These are phyloP conservation scores for Condylostylus longicornis DNA, from an alignment of 1,140 invertebrate species.

Conservation along the genomic window DNA sequence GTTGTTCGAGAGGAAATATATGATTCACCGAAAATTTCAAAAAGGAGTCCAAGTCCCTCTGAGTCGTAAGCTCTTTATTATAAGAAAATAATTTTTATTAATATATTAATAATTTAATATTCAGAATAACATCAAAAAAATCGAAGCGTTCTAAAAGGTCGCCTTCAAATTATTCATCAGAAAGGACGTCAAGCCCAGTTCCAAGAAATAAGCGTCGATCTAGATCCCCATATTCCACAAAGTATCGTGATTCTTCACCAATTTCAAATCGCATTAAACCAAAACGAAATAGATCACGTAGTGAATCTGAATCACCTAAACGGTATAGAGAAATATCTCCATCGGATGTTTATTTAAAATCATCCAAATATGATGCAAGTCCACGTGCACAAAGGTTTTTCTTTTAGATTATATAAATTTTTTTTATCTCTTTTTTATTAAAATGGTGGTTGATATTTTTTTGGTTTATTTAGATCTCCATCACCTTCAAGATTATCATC, in stretches of 20 bases:
- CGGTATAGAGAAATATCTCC: conserved; percentile 15
- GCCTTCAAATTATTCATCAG: conserved; percentile 7
- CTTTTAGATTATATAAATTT: background rate
- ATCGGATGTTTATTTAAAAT: conserved; percentile 9
- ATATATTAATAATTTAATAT: background rate
- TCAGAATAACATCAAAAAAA: background rate
- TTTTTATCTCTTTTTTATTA: conserved; percentile 1
- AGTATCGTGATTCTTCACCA: conserved; percentile 2
- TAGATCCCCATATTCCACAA: conserved; percentile 16
- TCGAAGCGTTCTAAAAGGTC: conserved; percentile 6
- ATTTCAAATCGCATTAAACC: conserved; percentile 14
- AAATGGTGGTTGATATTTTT: background rate
- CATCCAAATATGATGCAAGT: conserved; percentile 14
- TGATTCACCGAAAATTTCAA: conserved; percentile 14
- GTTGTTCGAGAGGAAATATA: conserved; percentile 11
- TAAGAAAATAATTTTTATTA: background rate
- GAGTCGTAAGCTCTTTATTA: background rate
- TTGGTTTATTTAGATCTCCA: conserved; percentile 3
- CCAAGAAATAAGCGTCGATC: conserved; percentile 18
- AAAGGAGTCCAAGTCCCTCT: background rate
- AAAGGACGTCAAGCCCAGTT: conserved; percentile 12
- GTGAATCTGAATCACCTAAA: conserved; percentile 21
- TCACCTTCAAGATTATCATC: conserved; percentile 6
- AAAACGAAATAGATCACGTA: conserved; percentile 22
- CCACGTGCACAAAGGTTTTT: conserved; percentile 7